Conservation (phyloP, 1,140 invertebrate species). For the Diplogasteroides magnus region DNA sequence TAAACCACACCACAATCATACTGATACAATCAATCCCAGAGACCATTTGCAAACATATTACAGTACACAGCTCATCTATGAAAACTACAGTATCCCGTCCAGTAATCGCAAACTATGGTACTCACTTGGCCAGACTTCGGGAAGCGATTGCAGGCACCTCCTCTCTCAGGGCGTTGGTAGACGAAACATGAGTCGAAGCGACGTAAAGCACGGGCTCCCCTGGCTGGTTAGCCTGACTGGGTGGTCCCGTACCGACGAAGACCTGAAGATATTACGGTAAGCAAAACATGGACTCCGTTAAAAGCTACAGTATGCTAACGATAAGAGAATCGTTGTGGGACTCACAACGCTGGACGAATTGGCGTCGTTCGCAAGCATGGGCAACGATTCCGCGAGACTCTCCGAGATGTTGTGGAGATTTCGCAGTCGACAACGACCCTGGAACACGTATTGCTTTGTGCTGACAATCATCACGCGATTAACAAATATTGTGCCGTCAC, state of each 20-base stretch:
- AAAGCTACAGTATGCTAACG: too few relatives aligned
- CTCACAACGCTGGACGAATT: slow-evolving; percentile 41
- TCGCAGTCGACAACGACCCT: slow-evolving; percentile 51
- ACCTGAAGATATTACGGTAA: too few relatives aligned
- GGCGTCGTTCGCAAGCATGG: slow-evolving; percentile 48
- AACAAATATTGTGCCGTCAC: too few relatives aligned
- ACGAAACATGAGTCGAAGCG: slow-evolving; percentile 40
- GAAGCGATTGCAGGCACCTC: slow-evolving; percentile 46
- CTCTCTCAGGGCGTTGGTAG: slow-evolving; percentile 22
- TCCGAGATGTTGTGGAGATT: slow-evolving; percentile 53
- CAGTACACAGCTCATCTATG: too few relatives aligned
- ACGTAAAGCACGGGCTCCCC: slow-evolving; percentile 43
- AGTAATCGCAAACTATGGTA: too few relatives aligned
- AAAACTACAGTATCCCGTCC: too few relatives aligned
- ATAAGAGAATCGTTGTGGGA: neutral
- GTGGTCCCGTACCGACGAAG: slow-evolving; percentile 47
- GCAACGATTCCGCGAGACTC: slow-evolving; percentile 37
- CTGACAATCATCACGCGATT: too few relatives aligned
- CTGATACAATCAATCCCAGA: slow-evolving; percentile 24
- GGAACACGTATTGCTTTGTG: slow-evolving; percentile 6
- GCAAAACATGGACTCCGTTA: too few relatives aligned
- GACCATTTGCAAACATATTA: slow-evolving; percentile 44
- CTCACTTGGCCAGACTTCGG: slow-evolving; percentile 34
- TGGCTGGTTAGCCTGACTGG: slow-evolving; percentile 1
- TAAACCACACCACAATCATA: slow-evolving; percentile 1